Base-by-base conservation (phyloP, 2,888 invertebrate genomes). In the Thyatira batis region DNA sequence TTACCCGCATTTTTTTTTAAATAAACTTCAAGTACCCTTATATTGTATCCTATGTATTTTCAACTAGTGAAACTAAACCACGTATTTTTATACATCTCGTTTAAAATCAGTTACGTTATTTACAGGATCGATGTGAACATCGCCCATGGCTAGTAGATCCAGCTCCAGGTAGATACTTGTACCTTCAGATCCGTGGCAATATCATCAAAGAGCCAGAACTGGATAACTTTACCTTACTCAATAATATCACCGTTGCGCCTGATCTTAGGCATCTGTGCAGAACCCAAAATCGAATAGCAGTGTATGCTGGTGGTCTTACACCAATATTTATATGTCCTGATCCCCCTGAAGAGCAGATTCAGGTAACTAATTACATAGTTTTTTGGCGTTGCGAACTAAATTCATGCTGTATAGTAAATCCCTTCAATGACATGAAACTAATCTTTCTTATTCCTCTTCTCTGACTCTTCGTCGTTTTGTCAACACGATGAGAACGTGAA, bases 71-170 rank as follows among this genome's bases (percentile, higher is more conserved):
- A n/a, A n/a, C n/a, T n/a, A n/a, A n/a, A n/a, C n/a, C n/a, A n/a
- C n/a, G n/a, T n/a, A n/a, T n/a, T n/a, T n/a, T n/a, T n/a, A n/a
- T n/a, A n/a, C n/a, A n/a, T n/a, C n/a, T n/a, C n/a, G n/a, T n/a
- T n/a, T n/a, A n/a, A n/a, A n/a, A n/a, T n/a, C n/a, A n/a, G n/a
- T n/a, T n/a, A 1, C 6, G 27, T 33, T 28, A 25, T 54, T 88
- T 89, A 39, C 88, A 97, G 97, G 93, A 95, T 72, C 95, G 95
- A 61, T 97, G 97, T 70, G 95, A 96, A 67, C 94, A 94, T 50
- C 94, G 95, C 57, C 97, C 97, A 0, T 95, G 96, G 94, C 92
- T 96, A 44, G 95, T 97, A 61, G 95, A 96, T 71, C 97, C 95
- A 0, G 94, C 94, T 0, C 93, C 94, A 9, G 95, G 94, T 48